Base-by-base conservation (phyloP, 2,797 vertebrate genomes). In the Peromyscus nudipes region DNA sequence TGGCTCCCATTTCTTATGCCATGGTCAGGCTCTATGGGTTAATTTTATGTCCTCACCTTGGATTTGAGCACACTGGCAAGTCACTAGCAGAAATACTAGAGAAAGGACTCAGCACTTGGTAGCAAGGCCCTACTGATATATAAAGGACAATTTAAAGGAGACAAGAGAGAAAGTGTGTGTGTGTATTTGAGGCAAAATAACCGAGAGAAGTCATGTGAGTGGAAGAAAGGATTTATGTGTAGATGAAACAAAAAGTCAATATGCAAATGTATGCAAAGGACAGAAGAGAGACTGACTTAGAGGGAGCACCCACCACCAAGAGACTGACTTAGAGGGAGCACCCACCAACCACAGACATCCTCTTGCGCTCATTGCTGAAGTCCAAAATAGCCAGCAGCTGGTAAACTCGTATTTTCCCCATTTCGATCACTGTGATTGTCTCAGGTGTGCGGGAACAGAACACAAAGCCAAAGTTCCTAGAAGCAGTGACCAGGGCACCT, bases 311-410 rank as follows among this genome's bases (percentile, higher is more conserved):
- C 97, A 99, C 99, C 99, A 90, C 99, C 99, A 55, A 55, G 55
- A 40, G 86, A n/a, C 60, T 37, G 31, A 27, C 6, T 10, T 46
- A 27, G 69, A 19, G 77, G 79, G 37, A 4, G 10, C 81, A 96
- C 99, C 98, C 97, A 99, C 99, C 99, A 91, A 99, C 99, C 67
- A 99, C 99, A 67, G 99, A 99, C 99, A 99, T 99, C 96, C 99
- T 98, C 97, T 99, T 99, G 97, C 99, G 99, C 77, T 99, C 98
- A 0, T 99, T 99, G 98, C 98, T 99, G 96, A 99, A 99, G 98
- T 99, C 99, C 96, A 99, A 98, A 95, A 99, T 98, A 25, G 99
- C 99, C 96, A 99, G 98, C 12, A 99, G 99, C 29, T 99, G 97
- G 34, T 99, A 99, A 80, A 98, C 97, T 94, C 98, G 98, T 4